Percentiles rank a stretch among this genome's conserved stretches.
Conservation (phyloP, 1,140 invertebrate genomes). For the Andrena cerasifolii region DNA sequence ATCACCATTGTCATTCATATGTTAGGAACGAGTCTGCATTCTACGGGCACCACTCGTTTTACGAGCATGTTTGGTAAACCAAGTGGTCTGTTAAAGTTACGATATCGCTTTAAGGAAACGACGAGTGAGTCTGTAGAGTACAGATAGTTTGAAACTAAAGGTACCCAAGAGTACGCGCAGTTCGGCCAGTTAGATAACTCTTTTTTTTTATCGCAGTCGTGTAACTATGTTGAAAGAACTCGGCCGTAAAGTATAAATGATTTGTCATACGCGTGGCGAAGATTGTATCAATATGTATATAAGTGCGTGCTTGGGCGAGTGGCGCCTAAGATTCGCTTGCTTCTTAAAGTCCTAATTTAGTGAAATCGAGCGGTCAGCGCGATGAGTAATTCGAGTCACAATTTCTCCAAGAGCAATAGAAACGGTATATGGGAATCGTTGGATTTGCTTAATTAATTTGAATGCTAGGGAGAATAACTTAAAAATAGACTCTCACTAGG, state of each 20-base stretch:
- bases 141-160: not conserved
- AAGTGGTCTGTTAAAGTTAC: not conserved
- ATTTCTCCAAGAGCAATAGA: not conserved
- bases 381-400: not conserved
- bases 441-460: not conserved
- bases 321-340: not conserved
- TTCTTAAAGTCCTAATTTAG: constrained; percentile 45
- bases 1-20: not conserved
- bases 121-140: not conserved
- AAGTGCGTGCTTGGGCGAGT: constrained; percentile 14
- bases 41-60: not conserved
- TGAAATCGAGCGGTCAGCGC: not conserved
- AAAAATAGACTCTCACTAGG: too few species aligned
- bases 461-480: too few species aligned
- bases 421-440: not conserved
- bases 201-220: not conserved
- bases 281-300: constrained; percentile 42
- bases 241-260: not conserved
- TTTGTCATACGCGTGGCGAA: not conserved
- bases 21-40: not conserved
- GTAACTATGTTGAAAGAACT: not conserved
- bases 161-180: not conserved
- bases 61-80: not conserved
- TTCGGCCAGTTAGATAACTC: not conserved
- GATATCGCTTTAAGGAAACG: not conserved